Evolutionary conservation across 2,888 invertebrate species (phyloP).

Genomic region (Nymphalis c-album): DNA sequence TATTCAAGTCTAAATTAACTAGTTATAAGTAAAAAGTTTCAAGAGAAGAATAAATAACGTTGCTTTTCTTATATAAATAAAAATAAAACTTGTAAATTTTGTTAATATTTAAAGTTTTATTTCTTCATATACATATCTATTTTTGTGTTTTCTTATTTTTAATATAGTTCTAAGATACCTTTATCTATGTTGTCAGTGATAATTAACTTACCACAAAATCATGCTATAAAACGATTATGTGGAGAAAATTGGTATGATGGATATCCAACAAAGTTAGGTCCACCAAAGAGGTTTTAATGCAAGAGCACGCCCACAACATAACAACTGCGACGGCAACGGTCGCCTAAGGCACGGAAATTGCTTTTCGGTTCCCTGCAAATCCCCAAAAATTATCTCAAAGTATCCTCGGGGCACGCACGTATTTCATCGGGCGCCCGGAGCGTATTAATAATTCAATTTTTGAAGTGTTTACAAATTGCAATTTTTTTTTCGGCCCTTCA

Average conservation of each 20-base stretch:
- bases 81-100: no score
- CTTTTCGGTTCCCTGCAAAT: slow-evolving; percentile 49
- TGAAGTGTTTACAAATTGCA: slow-evolving; percentile 58
- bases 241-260: slow-evolving; percentile 34
- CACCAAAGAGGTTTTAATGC: slow-evolving; percentile 42
- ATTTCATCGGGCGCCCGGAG: slow-evolving; percentile 45
- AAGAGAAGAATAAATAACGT: no score
- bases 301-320: slow-evolving; percentile 41
- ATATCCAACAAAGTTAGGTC: slow-evolving; percentile 40
- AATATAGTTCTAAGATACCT: no score
- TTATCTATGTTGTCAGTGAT: background rate
- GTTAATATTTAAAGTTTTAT: no score
- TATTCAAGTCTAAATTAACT: background rate
- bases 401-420: slow-evolving; percentile 36
- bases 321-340: slow-evolving; percentile 50
- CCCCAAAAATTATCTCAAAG: slow-evolving; percentile 43
- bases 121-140: no score
- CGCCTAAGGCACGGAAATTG: slow-evolving; percentile 74
- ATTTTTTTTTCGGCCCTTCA: slow-evolving; percentile 40
- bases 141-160: no score
- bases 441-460: slow-evolving; percentile 62
- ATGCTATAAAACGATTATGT: slow-evolving; percentile 41
- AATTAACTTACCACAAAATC: slow-evolving; percentile 1
- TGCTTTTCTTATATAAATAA: no score
- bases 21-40: background rate